phyloP scores from a whole-genome alignment of 2,888 invertebrate species.

The Subacronicta megacephala region DNA sequence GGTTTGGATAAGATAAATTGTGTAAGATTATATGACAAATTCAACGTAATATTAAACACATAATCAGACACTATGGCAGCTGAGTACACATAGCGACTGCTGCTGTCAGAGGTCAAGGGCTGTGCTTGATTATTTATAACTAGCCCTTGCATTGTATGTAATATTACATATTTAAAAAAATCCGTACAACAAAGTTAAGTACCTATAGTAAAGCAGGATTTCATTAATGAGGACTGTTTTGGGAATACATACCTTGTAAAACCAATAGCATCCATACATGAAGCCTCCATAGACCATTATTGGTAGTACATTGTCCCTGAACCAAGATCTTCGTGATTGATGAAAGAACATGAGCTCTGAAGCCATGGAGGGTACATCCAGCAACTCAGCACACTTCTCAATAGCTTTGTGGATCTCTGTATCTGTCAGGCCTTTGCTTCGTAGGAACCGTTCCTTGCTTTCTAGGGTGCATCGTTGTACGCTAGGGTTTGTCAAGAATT shows the following conservation, averaged over 20 bases:
- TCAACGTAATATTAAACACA: no score
- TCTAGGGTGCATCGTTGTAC: constrained; percentile 93
- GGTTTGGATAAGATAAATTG: no score
- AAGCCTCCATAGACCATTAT: constrained; percentile 94
- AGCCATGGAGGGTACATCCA: constrained; percentile 78
- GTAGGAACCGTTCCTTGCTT: constrained; percentile 94
- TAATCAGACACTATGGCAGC: no score
- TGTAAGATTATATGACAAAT: no score
- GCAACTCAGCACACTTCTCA: constrained; percentile 89
- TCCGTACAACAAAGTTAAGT: no score
- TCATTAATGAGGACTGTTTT: no score
- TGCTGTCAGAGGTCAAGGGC: no score
- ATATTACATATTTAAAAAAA: no score
- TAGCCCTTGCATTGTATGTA: no score
- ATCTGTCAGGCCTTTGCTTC: constrained; percentile 93
- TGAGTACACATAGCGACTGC: no score
- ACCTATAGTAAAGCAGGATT: no score
- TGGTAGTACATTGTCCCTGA: constrained; percentile 93
- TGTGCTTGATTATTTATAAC: no score
- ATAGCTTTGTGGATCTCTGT: constrained; percentile 93
- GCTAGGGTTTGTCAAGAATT: constrained; percentile 96
- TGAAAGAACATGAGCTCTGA: constrained; percentile 83
- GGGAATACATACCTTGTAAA: constrained; percentile 92
- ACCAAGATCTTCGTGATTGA: constrained; percentile 77
- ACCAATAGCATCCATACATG: constrained; percentile 93